A percentile compares a stretch with the other conserved stretches of the same genome.
Conservation (phyloP, 2,797 vertebrate species). For the Artibeus lituratus region DNA sequence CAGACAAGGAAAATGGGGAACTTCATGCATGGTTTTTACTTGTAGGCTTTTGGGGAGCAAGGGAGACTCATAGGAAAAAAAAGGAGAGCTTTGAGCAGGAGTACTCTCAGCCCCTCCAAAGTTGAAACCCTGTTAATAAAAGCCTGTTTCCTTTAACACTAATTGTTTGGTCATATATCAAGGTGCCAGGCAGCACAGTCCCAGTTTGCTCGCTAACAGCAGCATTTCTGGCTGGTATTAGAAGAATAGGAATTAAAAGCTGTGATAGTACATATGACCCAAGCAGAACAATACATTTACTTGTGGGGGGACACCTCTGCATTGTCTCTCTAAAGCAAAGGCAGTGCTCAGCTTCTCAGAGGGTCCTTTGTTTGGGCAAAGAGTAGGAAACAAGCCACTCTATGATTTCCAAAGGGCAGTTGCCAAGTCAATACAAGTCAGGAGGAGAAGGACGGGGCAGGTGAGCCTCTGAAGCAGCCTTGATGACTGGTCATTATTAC, state of each 20-base stretch:
- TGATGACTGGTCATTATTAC: neutral
- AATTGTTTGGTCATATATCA: neutral
- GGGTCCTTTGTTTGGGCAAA: neutral
- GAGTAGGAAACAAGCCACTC: neutral
- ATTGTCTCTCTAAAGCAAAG: neutral
- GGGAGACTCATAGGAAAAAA: neutral
- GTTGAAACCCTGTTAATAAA: neutral
- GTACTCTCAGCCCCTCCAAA: neutral
- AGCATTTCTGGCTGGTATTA: neutral
- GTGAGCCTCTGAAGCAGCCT: neutral
- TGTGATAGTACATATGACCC: neutral
- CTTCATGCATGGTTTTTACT: no score
- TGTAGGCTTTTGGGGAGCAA: neutral
- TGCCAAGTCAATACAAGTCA: neutral
- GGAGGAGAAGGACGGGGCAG: neutral
- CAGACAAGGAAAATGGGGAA: no score
- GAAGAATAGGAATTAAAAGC: slow-evolving; percentile 7
- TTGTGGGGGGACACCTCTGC: neutral
- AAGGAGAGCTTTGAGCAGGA: neutral
- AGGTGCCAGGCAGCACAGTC: neutral
- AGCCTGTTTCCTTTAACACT: neutral
- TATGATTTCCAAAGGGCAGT: neutral
- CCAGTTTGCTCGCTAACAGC: neutral
- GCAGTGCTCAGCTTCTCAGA: neutral
- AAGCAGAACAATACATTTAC: neutral